These are phyloP conservation scores for Caradrina kadenii DNA, from an alignment of 2,888 invertebrate species.

Conservation along the genomic window DNA sequence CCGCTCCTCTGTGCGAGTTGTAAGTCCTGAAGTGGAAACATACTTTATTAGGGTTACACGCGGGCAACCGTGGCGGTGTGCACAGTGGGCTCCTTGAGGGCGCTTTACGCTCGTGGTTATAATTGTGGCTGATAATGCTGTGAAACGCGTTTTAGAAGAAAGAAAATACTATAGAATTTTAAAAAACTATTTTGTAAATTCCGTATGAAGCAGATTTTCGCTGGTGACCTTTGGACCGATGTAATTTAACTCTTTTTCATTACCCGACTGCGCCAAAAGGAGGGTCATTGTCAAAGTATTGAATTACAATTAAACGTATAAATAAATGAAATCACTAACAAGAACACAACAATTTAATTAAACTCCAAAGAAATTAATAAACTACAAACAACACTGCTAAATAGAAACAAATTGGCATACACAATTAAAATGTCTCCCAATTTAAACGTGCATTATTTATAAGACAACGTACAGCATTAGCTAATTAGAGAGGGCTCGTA, in stretches of 20 bases:
- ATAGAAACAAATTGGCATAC: conserved; percentile 55
- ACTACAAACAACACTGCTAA: conserved; percentile 27
- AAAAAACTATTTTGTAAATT: too few relatives aligned
- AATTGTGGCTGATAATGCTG: background rate
- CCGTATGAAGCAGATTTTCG: background rate
- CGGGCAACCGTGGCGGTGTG: background rate
- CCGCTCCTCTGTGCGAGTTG: conserved; percentile 18
- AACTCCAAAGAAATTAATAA: conserved; percentile 45
- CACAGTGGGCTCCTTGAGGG: conserved; percentile 8
- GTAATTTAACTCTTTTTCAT: background rate
- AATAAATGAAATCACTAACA: conserved; percentile 28
- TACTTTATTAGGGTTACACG: conserved; percentile 12
- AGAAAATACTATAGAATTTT: background rate
- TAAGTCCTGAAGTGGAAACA: conserved; percentile 17
- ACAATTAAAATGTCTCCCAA: conserved; percentile 59
- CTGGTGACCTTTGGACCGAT: background rate
- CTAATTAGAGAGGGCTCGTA: conserved; percentile 69
- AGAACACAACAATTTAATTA: conserved; percentile 46
- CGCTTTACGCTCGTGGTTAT: background rate
- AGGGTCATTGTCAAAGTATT: conserved; percentile 15
- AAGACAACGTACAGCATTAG: conserved; percentile 63
- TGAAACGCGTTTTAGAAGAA: background rate
- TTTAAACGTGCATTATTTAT: conserved; percentile 62
- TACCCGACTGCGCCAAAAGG: too few relatives aligned
- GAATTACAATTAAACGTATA: conserved; percentile 23